Base-by-base conservation (phyloP, 2,797 vertebrate species). In the Gephyroberyx darwinii region DNA sequence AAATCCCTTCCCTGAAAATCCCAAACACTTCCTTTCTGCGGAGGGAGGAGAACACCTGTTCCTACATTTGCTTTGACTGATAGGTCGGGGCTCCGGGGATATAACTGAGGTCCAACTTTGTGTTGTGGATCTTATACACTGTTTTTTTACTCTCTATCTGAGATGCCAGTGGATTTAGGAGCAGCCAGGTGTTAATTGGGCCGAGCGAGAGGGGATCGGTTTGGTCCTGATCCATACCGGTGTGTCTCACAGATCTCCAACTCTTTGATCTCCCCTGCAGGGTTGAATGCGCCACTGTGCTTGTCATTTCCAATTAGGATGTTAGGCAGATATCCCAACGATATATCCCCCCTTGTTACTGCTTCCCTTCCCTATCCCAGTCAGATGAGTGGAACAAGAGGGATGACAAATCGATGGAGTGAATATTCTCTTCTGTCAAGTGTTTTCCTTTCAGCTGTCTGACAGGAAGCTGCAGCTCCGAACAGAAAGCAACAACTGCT, bases 261-360 rank as follows among this genome's bases (percentile, higher is more conserved):
- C 67, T 89, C 89, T 90, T 90, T 88, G 89, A 91, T 91, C 88
- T 83, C 53, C 70, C 85, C 88, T 84, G 84, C 82, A 85, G 89
- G 82, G 84, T 80, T 87, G 77, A 88, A 81, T 43, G 79, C 75
- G 60, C 80, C 75, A 85, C 85, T 65, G 83, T 84, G 79, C 85
- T 81, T 91, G 91, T 90, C 92, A 86, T 88, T 91, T 87, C 80
- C 87, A 91, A 91, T 93, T 90, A 91, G 86, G 80, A 88, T 79
- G 89, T 91, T 86, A 82, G 90, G 87, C 78, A 86, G 87, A 89
- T 89, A 80, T 86, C 75, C 71, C 80, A 72, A 73, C 86, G 84
- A 80, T 84, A 77, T 58, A 81, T 85, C 74, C 82, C 85, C 73
- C 77, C 75, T 71, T 69, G 77, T 78, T 80, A 73, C 70, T 31